Conservation (phyloP, 2,113 vertebrate species). For the Cynocephalus volans region DNA sequence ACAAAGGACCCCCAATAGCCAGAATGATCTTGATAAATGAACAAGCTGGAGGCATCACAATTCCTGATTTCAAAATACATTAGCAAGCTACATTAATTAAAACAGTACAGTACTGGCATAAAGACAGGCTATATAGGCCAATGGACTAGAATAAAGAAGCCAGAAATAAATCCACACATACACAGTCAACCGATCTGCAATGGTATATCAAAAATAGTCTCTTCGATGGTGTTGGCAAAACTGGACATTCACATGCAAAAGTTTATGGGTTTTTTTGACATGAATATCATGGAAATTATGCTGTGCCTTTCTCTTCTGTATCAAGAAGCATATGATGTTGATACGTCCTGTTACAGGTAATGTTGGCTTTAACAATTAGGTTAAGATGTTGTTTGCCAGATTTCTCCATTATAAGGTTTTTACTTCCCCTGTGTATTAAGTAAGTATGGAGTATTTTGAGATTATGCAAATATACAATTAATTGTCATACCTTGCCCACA, state of each 20-base stretch:
- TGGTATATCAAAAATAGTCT: not conserved
- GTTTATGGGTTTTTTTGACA: too few relatives aligned
- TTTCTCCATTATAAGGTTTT: rapidly evolving
- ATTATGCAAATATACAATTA: rapidly evolving
- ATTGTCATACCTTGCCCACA: too few relatives aligned
- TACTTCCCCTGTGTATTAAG: not conserved
- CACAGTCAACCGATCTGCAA: too few relatives aligned
- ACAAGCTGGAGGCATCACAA: not conserved
- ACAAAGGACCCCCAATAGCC: not conserved
- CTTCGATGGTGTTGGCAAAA: not conserved
- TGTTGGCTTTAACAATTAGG: rapidly evolving
- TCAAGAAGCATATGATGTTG: rapidly evolving
- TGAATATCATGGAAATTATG: not conserved
- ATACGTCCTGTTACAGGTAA: not conserved
- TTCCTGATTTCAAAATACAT: not conserved
- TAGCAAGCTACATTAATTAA: not conserved
- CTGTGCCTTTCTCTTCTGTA: not conserved
- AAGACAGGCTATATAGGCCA: not conserved
- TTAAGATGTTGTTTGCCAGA: too few relatives aligned
- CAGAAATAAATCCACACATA: not conserved
- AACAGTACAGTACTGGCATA: too few relatives aligned
- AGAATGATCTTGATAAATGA: not conserved
- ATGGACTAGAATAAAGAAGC: not conserved
- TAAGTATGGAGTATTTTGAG: rapidly evolving
- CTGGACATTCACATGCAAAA: too few relatives aligned